Conservation (phyloP, 2,888 invertebrate species). For the Phalera bucephala region DNA sequence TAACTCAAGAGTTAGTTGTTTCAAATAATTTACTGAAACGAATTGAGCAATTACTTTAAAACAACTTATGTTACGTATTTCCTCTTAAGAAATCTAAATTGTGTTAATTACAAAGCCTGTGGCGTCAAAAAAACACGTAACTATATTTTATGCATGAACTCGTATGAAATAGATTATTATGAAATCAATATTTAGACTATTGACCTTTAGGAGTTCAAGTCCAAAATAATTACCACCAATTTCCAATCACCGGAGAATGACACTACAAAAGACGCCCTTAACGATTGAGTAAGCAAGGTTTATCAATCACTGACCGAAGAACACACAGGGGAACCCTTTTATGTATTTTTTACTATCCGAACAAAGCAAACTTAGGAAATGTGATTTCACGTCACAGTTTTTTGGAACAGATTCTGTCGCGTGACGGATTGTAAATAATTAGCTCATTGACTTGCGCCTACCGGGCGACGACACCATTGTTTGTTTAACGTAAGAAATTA, state of each 20-base stretch:
- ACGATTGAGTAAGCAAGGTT: slow-evolving; percentile 40
- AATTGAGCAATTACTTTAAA: too few species aligned
- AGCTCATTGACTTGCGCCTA: slow-evolving; percentile 71
- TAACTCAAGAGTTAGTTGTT: too few species aligned
- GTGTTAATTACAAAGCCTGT: too few species aligned
- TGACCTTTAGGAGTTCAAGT: too few species aligned
- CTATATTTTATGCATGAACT: too few species aligned
- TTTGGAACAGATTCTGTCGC: slow-evolving; percentile 64
- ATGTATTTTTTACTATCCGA: slow-evolving; percentile 54
- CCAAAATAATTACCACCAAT: slow-evolving; percentile 31
- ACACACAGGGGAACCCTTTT: slow-evolving; percentile 53
- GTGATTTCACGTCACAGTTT: slow-evolving; percentile 79
- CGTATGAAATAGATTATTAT: too few species aligned
- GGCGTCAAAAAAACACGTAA: too few species aligned
- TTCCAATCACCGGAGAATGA: slow-evolving; percentile 29
- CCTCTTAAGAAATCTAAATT: too few species aligned
- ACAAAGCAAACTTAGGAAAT: slow-evolving; percentile 77
- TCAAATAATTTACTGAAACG: too few species aligned
- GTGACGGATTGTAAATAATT: slow-evolving; percentile 81
- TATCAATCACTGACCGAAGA: slow-evolving; percentile 46
- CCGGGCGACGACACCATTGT: slow-evolving; percentile 64
- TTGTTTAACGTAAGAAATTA: slow-evolving; percentile 55
- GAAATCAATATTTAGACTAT: too few species aligned
- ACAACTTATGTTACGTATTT: too few species aligned
- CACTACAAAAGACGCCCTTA: slow-evolving; percentile 29